These are phyloP conservation scores for Sarcophaga variegata DNA, from an alignment of 2,888 invertebrate species.

Conservation along the genomic window DNA sequence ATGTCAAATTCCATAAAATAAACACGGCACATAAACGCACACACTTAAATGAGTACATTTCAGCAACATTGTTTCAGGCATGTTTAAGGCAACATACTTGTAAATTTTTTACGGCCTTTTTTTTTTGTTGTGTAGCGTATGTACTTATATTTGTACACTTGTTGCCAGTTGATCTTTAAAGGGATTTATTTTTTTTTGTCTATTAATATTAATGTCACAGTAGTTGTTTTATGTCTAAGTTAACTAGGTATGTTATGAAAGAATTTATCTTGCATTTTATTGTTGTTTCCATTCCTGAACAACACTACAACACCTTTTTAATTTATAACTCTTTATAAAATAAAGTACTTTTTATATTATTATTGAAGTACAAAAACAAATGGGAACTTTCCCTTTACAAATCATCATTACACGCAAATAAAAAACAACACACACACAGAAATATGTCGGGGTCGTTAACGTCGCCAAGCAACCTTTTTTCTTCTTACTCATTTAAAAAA, in stretches of 20 bases:
- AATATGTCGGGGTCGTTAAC: constrained; percentile 59
- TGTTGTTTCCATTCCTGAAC: not conserved
- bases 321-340: not conserved
- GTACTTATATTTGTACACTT: constrained; percentile 53
- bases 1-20: constrained; percentile 65
- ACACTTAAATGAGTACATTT: constrained; percentile 28
- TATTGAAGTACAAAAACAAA: constrained; percentile 23
- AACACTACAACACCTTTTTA: constrained; percentile 4
- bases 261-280: constrained; percentile 29
- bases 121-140: constrained; percentile 8
- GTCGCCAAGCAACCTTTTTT: constrained; percentile 64
- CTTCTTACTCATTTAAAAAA: not conserved
- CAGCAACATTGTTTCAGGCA: constrained; percentile 32
- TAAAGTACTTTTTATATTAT: not conserved
- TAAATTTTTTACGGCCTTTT: constrained; percentile 41
- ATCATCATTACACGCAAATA: constrained; percentile 16
- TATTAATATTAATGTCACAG: not conserved
- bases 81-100: constrained; percentile 32
- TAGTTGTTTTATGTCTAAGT: not conserved
- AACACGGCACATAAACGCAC: constrained; percentile 47
- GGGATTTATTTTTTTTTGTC: constrained; percentile 43
- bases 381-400: constrained; percentile 62
- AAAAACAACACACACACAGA: not conserved
- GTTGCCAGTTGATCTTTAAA: constrained; percentile 60
- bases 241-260: constrained; percentile 17